Conservation (phyloP, 2,888 invertebrate genomes). For the Aquatica leii region DNA sequence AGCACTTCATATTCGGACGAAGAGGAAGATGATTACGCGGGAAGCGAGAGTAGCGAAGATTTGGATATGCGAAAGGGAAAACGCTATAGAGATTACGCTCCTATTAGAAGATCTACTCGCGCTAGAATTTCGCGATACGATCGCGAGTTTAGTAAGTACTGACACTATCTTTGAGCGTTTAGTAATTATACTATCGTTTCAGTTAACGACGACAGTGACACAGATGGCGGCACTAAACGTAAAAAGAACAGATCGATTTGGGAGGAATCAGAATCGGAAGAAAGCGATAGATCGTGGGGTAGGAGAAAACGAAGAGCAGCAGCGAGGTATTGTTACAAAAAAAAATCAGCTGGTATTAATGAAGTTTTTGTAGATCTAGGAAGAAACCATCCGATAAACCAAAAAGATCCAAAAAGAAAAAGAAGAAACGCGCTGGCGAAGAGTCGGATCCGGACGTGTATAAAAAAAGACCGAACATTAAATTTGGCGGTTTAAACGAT, state of each 20-base stretch:
- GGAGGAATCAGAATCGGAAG: slow-evolving; percentile 67
- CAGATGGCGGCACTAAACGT: slow-evolving; percentile 59
- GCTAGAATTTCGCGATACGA: slow-evolving; percentile 64
- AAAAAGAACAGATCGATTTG: slow-evolving; percentile 68
- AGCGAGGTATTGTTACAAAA: neutral
- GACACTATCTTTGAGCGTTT: neutral
- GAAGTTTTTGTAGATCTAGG: slow-evolving; percentile 47
- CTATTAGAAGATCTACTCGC: slow-evolving; percentile 65
- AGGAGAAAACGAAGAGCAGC: slow-evolving; percentile 37
- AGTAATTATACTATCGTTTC: slow-evolving; percentile 37
- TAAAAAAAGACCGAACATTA: slow-evolving; percentile 57
- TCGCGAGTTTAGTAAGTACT: slow-evolving; percentile 65
- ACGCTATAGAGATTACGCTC: slow-evolving; percentile 59
- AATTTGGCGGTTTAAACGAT: slow-evolving; percentile 68
- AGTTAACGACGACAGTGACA: slow-evolving; percentile 46
- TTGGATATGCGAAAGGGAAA: slow-evolving; percentile 60
- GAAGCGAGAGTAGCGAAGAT: slow-evolving; percentile 67
- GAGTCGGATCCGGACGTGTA: slow-evolving; percentile 59
- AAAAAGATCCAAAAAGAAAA: slow-evolving; percentile 61
- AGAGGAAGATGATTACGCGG: slow-evolving; percentile 65
- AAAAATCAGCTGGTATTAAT: neutral
- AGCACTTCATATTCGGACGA: slow-evolving; percentile 60
- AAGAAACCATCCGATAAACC: slow-evolving; percentile 48
- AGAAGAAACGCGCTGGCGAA: slow-evolving; percentile 59
- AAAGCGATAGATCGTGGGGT: slow-evolving; percentile 69